Conservation (phyloP, 2,888 invertebrate genomes). For the Hirtodrosophila confusa region DNA sequence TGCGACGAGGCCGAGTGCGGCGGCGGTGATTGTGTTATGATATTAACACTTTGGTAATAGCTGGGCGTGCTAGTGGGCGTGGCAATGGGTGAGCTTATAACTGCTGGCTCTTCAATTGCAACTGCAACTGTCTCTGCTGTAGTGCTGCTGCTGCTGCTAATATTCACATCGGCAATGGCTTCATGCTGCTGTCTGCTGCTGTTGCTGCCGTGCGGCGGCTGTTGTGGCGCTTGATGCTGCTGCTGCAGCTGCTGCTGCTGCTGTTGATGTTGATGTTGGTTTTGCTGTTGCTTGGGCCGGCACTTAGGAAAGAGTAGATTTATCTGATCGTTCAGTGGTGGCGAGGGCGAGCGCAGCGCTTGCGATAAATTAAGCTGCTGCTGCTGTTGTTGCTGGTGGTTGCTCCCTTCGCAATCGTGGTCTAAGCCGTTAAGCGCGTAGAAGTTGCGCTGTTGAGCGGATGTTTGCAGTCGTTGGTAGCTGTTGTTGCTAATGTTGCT, state of each 20-base stretch:
- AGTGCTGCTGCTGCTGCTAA: slow-evolving; percentile 45
- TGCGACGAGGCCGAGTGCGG: slow-evolving; percentile 82
- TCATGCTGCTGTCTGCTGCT: slow-evolving; percentile 57
- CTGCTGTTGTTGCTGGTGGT: slow-evolving; percentile 49
- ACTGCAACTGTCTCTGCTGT: slow-evolving; percentile 23
- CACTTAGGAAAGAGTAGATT: slow-evolving; percentile 94
- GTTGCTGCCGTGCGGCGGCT: slow-evolving; percentile 22
- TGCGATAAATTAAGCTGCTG: slow-evolving; percentile 71
- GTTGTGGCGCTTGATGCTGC: slow-evolving; percentile 8
- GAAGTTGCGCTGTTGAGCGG: slow-evolving; percentile 43
- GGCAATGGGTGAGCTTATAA: slow-evolving; percentile 26
- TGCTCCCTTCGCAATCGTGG: slow-evolving; percentile 50
- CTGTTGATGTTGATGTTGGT: slow-evolving; percentile 36
- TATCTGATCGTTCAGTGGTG: slow-evolving; percentile 89
- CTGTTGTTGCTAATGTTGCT: slow-evolving; percentile 21
- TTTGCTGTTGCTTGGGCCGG: slow-evolving; percentile 87
- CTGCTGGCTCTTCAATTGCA: slow-evolving; percentile 35
- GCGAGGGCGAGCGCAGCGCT: slow-evolving; percentile 85
- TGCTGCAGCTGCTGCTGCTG: slow-evolving; percentile 35
- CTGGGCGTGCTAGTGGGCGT: slow-evolving; percentile 53
- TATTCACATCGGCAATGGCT: slow-evolving; percentile 48
- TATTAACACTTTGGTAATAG: slow-evolving; percentile 78
- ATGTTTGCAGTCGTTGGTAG: slow-evolving; percentile 4
- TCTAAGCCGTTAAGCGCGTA: slow-evolving; percentile 57
- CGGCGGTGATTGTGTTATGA: slow-evolving; percentile 82